phyloP scores from a whole-genome alignment of 2,888 invertebrate genomes.

The Molorchus minor region DNA sequence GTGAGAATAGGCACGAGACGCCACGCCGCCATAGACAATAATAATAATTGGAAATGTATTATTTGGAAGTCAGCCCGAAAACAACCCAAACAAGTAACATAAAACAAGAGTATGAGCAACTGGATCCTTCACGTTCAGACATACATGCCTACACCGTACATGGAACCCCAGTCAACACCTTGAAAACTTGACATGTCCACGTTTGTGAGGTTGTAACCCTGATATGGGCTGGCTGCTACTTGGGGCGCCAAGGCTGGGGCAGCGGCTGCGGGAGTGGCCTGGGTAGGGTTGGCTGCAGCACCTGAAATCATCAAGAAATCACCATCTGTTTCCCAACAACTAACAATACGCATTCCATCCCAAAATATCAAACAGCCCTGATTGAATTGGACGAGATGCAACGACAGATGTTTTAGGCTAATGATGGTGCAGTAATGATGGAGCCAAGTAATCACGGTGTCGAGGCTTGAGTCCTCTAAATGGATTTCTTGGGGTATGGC shows the following conservation, averaged over 20 bases:
- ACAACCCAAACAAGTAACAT: constrained; percentile 35
- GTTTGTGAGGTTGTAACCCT: constrained; percentile 84
- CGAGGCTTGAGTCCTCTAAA: too few species aligned
- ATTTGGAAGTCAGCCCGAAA: constrained; percentile 50
- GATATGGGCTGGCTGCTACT: constrained; percentile 76
- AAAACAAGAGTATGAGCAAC: constrained; percentile 44
- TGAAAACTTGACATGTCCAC: constrained; percentile 94
- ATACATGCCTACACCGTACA: constrained; percentile 95
- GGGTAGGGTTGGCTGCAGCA: constrained; percentile 63
- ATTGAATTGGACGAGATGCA: too few species aligned
- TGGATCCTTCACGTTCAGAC: constrained; percentile 67
- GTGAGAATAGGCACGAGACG: constrained; percentile 63
- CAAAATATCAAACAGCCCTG: too few species aligned
- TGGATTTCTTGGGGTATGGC: too few species aligned
- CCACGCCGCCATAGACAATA: constrained; percentile 72
- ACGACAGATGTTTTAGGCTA: too few species aligned
- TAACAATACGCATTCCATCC: too few species aligned
- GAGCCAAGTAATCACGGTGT: too few species aligned
- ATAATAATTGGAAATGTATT: constrained; percentile 67
- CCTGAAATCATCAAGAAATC: constrained; percentile 66
- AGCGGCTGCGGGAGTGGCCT: constrained; percentile 70
- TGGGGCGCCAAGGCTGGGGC: constrained; percentile 70
- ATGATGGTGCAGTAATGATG: too few species aligned
- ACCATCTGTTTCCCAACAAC: too few species aligned
- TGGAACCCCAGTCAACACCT: constrained; percentile 89